Base-by-base conservation (phyloP, 1,140 invertebrate genomes). In the Homalodisca vitripennis region DNA sequence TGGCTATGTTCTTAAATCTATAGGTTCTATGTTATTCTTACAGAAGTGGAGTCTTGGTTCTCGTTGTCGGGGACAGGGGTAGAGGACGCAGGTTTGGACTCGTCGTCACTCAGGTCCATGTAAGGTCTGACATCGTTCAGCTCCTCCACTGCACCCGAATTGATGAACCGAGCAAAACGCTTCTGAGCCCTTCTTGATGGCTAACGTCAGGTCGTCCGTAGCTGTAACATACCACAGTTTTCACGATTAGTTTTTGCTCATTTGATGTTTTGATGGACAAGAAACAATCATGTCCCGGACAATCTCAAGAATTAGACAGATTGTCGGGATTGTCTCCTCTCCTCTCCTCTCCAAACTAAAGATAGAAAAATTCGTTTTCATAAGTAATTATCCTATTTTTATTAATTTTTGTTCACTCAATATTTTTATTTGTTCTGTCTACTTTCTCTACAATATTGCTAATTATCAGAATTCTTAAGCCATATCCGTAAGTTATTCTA, bases 61-160 rank as follows among this genome's bases (percentile, higher is more conserved):
- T 65, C 66, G 6, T 27, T 24, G 29, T 31, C 29, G 17, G 34
- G 31, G 12, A 60, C 57, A 22, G n/a, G n/a, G n/a, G n/a, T n/a
- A n/a, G n/a, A n/a, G n/a, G n/a, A n/a, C n/a, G n/a, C n/a, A n/a
- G 46, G 17, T 47, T 67, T 27, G 14, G 47, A 32, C 46, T 64
- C 69, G 10, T 70, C 65, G 20, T 73, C 72, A 24, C 57, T 48
- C 1, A 31, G 30, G 64, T 72, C 71, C 13, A 71, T 73, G 48
- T 75, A 70, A 57, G 82, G 88, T 74, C 91, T 87, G 1, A 92
- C 85, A 75, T 93, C 91, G 51, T 87, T 83, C 30, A 93, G 74
- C 76, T 92, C 90, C 77, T 91, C 89, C 67, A 93, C 85, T 78
- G 90, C 89, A 51, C 91, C 91, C 3, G 89, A 88, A 72, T 87